phyloP scores from a whole-genome alignment of 2,113 vertebrate species.

The Otus sunia region DNA sequence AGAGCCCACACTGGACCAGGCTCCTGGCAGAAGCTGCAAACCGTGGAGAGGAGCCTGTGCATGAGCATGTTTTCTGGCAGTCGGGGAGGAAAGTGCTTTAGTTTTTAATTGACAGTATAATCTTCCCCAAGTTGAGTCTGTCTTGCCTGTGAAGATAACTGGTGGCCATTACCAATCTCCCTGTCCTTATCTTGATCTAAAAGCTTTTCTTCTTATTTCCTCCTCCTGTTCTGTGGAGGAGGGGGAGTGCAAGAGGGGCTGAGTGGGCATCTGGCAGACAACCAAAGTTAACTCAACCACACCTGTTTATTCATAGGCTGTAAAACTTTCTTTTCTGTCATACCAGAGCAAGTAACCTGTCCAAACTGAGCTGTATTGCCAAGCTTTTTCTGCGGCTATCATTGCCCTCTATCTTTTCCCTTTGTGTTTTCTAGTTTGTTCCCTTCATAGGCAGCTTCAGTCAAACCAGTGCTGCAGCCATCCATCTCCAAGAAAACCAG shows the following conservation, averaged over 20 bases:
- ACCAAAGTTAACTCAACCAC: background rate
- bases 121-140: background rate
- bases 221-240: background rate
- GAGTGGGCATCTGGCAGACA: background rate
- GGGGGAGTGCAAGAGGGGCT: background rate
- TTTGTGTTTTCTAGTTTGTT: background rate
- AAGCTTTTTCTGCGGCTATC: background rate
- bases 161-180: background rate
- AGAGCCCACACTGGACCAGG: background rate
- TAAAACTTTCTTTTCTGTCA: background rate
- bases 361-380: background rate
- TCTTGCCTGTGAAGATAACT: background rate
- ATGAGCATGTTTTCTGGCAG: background rate
- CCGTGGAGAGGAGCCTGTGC: rapidly evolving
- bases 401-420: background rate
- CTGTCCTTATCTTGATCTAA: background rate
- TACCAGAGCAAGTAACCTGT: background rate
- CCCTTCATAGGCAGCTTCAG: background rate
- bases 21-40: background rate
- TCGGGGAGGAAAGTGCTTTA: background rate
- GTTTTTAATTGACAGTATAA: background rate
- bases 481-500: background rate
- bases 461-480: background rate
- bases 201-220: background rate
- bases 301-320: background rate